These are phyloP conservation scores for Cephalopachus bancanus DNA, from an alignment of 2,797 vertebrate genomes.

Conservation along the genomic window DNA sequence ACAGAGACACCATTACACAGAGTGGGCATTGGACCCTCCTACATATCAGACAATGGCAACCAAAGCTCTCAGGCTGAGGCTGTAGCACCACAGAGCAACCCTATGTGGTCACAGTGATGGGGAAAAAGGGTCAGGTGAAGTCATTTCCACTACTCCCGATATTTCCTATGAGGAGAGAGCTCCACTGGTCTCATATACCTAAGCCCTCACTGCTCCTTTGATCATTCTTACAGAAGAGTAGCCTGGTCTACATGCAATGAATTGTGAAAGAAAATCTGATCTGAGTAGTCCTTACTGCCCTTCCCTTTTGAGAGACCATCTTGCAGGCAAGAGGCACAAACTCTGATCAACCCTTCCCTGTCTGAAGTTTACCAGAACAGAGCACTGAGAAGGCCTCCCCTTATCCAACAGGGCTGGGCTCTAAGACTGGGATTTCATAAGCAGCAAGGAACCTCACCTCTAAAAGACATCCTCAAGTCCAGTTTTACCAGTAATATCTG, in stretches of 20 bases:
- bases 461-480: not conserved
- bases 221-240: not conserved
- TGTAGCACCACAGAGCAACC: not conserved
- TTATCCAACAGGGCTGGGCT: accelerated
- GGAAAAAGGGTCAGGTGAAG: accelerated
- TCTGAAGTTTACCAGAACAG: not conserved
- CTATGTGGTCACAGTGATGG: accelerated
- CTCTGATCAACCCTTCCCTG: not conserved
- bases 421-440: not conserved
- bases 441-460: not conserved
- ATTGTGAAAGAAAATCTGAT: not conserved
- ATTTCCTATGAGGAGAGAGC: not conserved
- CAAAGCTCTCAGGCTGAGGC: not conserved
- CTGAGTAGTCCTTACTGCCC: not conserved
- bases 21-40: not conserved
- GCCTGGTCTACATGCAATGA: accelerated
- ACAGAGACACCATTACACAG: not conserved
- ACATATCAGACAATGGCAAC: not conserved
- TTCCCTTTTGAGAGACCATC: not conserved
- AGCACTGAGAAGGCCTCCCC: too few species aligned
- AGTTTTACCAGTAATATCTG: not conserved
- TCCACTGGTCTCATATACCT: accelerated
- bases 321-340: not conserved
- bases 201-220: not conserved
- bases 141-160: not conserved